phyloP scores from a whole-genome alignment of 2,113 vertebrate species.

The Progne subis region DNA sequence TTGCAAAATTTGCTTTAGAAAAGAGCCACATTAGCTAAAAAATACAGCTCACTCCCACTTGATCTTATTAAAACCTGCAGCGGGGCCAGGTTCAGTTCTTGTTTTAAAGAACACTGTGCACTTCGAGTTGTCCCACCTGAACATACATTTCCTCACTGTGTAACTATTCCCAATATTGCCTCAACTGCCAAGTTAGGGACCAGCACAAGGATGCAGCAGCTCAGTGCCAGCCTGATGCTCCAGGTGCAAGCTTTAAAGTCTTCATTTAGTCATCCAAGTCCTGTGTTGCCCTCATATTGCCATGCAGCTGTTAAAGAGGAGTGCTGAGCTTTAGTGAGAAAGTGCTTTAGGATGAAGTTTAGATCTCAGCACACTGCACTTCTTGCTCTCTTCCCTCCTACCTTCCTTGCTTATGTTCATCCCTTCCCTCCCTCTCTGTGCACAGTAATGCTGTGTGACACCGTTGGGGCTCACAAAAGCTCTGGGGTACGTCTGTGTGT shows the following conservation, averaged over 20 bases:
- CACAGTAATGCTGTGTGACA: neutral
- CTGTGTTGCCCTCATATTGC: neutral
- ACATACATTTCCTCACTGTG: fast-evolving
- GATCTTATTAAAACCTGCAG: neutral
- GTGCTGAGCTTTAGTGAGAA: neutral
- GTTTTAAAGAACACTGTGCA: neutral
- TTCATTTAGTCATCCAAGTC: neutral
- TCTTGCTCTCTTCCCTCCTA: neutral
- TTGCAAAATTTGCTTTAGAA: neutral
- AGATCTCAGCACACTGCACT: neutral
- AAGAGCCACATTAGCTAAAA: neutral
- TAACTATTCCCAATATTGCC: neutral
- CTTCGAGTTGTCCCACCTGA: neutral
- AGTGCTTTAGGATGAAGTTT: neutral
- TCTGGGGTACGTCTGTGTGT: neutral
- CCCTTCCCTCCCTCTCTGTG: neutral
- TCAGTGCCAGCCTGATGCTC: fast-evolving
- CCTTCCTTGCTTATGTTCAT: neutral
- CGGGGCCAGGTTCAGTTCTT: neutral
- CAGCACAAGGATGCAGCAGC: neutral
- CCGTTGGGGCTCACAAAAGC: fast-evolving
- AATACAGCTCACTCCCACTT: neutral
- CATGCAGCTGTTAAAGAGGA: neutral
- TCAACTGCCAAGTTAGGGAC: neutral
- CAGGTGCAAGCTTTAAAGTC: neutral